Percentiles rank a stretch among this genome's conserved stretches.
Conservation (phyloP, 2,797 vertebrate species). For the Pogoniulus pusillus region DNA sequence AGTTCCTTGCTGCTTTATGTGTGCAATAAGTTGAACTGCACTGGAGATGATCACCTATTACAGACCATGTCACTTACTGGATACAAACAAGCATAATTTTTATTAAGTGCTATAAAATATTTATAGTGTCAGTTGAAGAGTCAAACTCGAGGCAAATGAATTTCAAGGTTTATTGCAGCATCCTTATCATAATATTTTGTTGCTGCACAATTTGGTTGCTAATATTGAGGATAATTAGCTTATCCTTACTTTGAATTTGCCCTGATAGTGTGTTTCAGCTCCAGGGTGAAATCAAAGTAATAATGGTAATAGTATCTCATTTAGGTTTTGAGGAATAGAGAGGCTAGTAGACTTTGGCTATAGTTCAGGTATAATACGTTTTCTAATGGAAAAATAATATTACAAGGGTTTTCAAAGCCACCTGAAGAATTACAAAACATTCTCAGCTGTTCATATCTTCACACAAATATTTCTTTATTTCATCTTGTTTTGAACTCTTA, state of each 20-base stretch:
- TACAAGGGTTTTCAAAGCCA: not conserved
- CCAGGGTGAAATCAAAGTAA: not conserved
- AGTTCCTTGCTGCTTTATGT: not conserved
- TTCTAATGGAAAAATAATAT: not conserved
- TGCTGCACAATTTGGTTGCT: not conserved
- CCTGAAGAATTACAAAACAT: not conserved
- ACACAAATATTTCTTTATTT: not conserved
- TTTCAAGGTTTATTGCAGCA: not conserved
- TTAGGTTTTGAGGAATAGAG: not conserved
- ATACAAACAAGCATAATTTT: conserved; percentile 2
- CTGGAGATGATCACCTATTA: not conserved
- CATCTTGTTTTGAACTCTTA: not conserved
- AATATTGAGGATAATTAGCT: not conserved
- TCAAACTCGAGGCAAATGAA: not conserved
- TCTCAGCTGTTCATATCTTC: not conserved
- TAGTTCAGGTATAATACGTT: no score
- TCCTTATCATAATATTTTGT: not conserved
- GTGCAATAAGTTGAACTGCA: not conserved
- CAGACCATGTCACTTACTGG: not conserved
- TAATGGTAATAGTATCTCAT: not conserved
- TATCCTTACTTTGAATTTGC: not conserved
- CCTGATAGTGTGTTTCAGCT: not conserved
- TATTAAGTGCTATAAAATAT: conserved; percentile 25
- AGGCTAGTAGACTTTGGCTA: not conserved
- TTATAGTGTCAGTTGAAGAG: not conserved